These are phyloP conservation scores for Araneus ventricosus DNA, from an alignment of 1,140 invertebrate genomes.

Conservation along the genomic window DNA sequence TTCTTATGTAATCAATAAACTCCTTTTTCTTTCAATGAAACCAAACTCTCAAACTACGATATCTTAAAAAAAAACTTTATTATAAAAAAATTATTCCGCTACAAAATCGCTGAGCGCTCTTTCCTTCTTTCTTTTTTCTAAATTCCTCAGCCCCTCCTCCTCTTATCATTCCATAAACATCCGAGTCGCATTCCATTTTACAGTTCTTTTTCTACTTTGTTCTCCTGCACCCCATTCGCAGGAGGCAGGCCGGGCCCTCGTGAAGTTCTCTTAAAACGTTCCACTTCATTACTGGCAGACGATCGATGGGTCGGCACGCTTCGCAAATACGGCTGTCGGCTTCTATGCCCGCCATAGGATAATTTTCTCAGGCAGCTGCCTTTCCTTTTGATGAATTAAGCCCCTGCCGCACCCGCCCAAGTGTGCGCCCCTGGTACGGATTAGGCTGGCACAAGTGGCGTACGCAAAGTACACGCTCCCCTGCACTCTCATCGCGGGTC, in stretches of 20 bases:
- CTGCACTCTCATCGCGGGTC: too few relatives aligned
- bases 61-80: neutral
- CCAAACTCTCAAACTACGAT: neutral
- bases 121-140: neutral
- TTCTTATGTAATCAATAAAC: too few relatives aligned
- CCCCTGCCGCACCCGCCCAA: neutral
- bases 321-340: conserved; percentile 20
- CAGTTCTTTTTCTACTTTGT: neutral
- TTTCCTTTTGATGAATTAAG: conserved; percentile 39
- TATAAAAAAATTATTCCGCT: neutral
- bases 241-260: neutral
- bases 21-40: too few relatives aligned
- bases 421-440: neutral
- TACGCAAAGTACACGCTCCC: too few relatives aligned
- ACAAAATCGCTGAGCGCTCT: neutral
- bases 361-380: conserved; percentile 29
- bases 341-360: neutral
- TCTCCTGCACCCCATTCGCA: neutral
- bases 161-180: conserved; percentile 15
- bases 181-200: neutral
- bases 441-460: neutral
- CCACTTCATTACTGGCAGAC: conserved; percentile 7
- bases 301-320: conserved; percentile 22
- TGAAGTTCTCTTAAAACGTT: conserved; percentile 31
- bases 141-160: neutral